These are phyloP conservation scores for Carcina quercana DNA, from an alignment of 2,888 invertebrate species.

Conservation along the genomic window DNA sequence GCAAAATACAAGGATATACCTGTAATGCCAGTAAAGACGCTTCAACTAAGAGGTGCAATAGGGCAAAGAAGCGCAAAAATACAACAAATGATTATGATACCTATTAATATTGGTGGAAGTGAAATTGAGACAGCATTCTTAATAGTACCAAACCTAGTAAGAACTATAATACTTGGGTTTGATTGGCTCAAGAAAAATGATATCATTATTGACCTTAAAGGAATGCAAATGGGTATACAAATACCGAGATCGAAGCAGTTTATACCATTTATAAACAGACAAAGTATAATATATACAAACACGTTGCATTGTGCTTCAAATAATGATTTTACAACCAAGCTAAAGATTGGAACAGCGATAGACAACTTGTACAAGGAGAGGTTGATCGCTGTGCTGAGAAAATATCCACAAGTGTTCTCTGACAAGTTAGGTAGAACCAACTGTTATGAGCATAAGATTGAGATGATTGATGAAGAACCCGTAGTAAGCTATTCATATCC, in stretches of 20 bases:
- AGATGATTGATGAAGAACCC: not conserved
- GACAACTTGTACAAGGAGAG: not conserved
- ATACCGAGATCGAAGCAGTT: not conserved
- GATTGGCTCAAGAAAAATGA: slow-evolving; percentile 2
- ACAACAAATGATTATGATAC: not conserved
- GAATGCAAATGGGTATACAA: not conserved
- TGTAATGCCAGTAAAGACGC: slow-evolving; percentile 1
- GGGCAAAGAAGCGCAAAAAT: slow-evolving; percentile 4
- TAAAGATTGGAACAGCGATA: not conserved
- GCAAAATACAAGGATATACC: not conserved
- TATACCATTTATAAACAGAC: not conserved
- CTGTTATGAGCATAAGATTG: slow-evolving; percentile 3
- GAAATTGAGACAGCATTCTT: not conserved
- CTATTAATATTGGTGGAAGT: not conserved
- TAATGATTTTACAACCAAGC: no score
- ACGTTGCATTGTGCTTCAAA: not conserved
- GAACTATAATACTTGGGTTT: slow-evolving; percentile 3
- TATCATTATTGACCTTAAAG: not conserved
- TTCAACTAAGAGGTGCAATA: slow-evolving; percentile 2
- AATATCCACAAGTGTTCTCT: not conserved
- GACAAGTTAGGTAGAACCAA: slow-evolving; percentile 1
- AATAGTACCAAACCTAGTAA: not conserved
- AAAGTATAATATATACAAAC: not conserved
- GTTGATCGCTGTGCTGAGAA: not conserved
- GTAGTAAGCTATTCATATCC: slow-evolving; percentile 4